Evolutionary conservation across 37 sponge, comb jelly and placozoan genomes (phyloP).

Genomic region (Beroe forskalii): DNA sequence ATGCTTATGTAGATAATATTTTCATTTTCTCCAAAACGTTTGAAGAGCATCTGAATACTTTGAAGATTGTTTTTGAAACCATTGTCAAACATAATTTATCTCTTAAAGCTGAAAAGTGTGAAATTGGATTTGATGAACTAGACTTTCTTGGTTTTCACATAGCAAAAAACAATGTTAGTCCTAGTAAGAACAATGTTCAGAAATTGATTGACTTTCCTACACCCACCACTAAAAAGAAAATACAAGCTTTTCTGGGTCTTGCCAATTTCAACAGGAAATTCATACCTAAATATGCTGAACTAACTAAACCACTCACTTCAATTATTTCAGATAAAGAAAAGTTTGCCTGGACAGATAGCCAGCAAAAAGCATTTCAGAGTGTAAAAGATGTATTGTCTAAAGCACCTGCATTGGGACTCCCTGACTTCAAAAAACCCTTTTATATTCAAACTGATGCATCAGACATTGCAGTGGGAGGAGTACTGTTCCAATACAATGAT

Average conservation of each 20-base stretch:
- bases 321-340: background rate
- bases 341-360: background rate
- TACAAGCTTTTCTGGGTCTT: conserved; percentile 52
- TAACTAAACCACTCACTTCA: background rate
- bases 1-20: conserved; percentile 68
- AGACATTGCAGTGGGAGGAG: background rate
- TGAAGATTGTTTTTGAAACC: conserved; percentile 53
- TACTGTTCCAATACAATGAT: conserved; percentile 13
- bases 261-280: conserved; percentile 29
- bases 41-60: conserved; percentile 59
- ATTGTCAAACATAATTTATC: conserved; percentile 41
- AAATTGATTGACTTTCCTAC: background rate
- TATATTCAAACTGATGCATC: conserved; percentile 7
- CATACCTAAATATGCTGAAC: background rate
- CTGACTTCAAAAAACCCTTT: background rate
- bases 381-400: background rate
- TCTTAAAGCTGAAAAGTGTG: conserved; percentile 67
- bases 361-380: background rate
- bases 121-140: background rate
- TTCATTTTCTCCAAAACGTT: conserved; percentile 25
- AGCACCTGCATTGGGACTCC: background rate
- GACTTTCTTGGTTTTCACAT: conserved; percentile 10
- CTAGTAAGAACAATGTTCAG: background rate
- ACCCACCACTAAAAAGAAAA: conserved; percentile 1
- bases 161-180: background rate